A percentile compares a stretch with the other conserved stretches of the same genome.
Conservation (phyloP, 2,888 invertebrate species). For the Caenorhabditis sinica region DNA sequence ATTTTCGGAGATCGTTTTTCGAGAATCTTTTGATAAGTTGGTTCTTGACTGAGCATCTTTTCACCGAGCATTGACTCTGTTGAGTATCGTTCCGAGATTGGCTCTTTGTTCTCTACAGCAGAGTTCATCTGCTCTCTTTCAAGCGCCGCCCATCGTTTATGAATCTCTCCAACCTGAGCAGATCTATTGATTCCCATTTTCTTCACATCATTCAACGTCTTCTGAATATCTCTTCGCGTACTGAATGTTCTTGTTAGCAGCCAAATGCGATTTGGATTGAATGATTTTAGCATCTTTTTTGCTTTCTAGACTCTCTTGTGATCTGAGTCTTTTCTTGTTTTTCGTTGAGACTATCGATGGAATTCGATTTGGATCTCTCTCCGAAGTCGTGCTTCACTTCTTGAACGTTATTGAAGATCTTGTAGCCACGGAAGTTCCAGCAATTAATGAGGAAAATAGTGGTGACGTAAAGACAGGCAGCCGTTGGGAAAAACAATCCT, state of each 20-base stretch:
- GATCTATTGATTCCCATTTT: slow-evolving; percentile 48
- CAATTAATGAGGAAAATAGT: slow-evolving; percentile 75
- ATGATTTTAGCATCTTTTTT: slow-evolving; percentile 37
- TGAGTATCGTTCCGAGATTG: slow-evolving; percentile 39
- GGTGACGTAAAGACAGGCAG: slow-evolving; percentile 70
- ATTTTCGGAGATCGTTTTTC: slow-evolving; percentile 37
- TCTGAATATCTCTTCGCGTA: slow-evolving; percentile 50
- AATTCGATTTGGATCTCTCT: slow-evolving; percentile 41
- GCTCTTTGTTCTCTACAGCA: not conserved
- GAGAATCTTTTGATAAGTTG: slow-evolving; percentile 51
- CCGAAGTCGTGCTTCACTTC: slow-evolving; percentile 74
- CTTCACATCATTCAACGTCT: slow-evolving; percentile 49
- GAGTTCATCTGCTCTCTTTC: slow-evolving; percentile 40
- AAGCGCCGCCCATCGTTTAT: slow-evolving; percentile 51
- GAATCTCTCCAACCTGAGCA: slow-evolving; percentile 61
- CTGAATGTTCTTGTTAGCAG: slow-evolving; percentile 10
- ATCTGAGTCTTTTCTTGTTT: slow-evolving; percentile 12
- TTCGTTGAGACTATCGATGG: slow-evolving; percentile 24
- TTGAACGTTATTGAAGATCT: slow-evolving; percentile 76
- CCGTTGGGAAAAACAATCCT: slow-evolving; percentile 71
- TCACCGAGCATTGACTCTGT: slow-evolving; percentile 73
- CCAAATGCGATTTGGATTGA: not conserved
- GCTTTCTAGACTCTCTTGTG: slow-evolving; percentile 20
- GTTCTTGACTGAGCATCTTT: slow-evolving; percentile 66
- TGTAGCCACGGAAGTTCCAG: slow-evolving; percentile 73